Conservation (phyloP, 35 echinoderm and acorn worm genomes). For the Diadema setosum region DNA sequence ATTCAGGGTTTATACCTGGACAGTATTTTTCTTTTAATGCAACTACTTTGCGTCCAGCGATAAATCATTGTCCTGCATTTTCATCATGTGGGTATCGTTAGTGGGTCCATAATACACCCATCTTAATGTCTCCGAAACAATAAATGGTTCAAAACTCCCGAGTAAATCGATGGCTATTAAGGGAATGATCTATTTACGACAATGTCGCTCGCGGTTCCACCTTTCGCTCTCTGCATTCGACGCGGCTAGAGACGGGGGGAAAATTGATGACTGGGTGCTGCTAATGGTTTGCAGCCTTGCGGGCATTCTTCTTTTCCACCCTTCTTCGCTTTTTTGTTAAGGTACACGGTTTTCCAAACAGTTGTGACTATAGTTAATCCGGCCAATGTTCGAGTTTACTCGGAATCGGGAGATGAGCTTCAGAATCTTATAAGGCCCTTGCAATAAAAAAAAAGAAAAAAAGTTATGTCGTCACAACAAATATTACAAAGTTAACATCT, state of each 20-base stretch:
- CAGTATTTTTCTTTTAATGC: neutral
- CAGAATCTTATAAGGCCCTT: too few species aligned
- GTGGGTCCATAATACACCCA: neutral
- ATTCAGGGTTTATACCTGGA: neutral
- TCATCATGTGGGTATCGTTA: neutral
- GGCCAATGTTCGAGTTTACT: too few species aligned
- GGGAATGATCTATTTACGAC: neutral
- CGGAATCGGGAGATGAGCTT: too few species aligned
- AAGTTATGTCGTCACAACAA: too few species aligned
- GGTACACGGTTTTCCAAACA: too few species aligned
- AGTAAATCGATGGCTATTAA: conserved; percentile 5
- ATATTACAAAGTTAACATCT: too few species aligned
- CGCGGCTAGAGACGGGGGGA: neutral
- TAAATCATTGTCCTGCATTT: neutral
- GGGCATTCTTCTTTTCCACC: too few species aligned
- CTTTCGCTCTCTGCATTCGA: neutral
- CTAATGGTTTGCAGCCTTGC: neutral
- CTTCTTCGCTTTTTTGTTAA: too few species aligned
- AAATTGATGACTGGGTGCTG: neutral
- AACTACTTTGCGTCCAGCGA: neutral
- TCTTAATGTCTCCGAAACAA: neutral
- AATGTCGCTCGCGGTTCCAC: neutral
- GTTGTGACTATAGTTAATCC: too few species aligned
- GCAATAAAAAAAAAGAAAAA: too few species aligned
- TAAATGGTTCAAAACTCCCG: neutral